These are phyloP conservation scores for Ivindomyrus marchei DNA, from an alignment of 2,113 vertebrate genomes.

Conservation along the genomic window DNA sequence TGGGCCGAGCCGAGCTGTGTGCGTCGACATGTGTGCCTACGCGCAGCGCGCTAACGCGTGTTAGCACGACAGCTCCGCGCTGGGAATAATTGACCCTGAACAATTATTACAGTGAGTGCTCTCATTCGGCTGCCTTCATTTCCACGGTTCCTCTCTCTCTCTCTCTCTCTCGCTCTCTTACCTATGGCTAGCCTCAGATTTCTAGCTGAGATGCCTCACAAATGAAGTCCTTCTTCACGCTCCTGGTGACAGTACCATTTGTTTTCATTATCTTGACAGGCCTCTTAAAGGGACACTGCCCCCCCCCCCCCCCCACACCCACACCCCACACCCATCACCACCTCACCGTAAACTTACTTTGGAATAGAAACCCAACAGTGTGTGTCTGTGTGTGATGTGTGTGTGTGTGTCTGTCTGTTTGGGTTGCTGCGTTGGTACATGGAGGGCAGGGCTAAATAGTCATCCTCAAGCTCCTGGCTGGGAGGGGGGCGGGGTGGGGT, in stretches of 20 bases:
- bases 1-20: background rate
- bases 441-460: background rate
- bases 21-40: slow-evolving; percentile 38
- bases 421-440: background rate
- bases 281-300: slow-evolving; percentile 52
- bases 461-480: background rate
- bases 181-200: slow-evolving; percentile 40
- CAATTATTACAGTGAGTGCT: slow-evolving; percentile 65
- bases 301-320: slow-evolving; percentile 33
- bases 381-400: background rate
- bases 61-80: slow-evolving; percentile 70
- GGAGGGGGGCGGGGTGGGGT: too few relatives aligned
- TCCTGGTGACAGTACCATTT: slow-evolving; percentile 59
- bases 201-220: slow-evolving; percentile 44
- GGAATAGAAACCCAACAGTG: background rate
- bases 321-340: slow-evolving; percentile 3
- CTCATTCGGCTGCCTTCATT: slow-evolving; percentile 54
- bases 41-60: slow-evolving; percentile 62
- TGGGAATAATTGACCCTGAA: slow-evolving; percentile 85
- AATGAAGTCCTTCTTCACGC: slow-evolving; percentile 65
- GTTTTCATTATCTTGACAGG: slow-evolving; percentile 73
- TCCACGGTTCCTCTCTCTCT: background rate
- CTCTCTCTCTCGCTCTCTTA: slow-evolving; percentile 19
- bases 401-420: background rate
- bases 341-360: slow-evolving; percentile 10